Percentiles rank a stretch among this genome's conserved stretches.
These are phyloP conservation scores for Orientallactaga sibirica DNA, from an alignment of 2,797 vertebrate genomes.

Conservation along the genomic window DNA sequence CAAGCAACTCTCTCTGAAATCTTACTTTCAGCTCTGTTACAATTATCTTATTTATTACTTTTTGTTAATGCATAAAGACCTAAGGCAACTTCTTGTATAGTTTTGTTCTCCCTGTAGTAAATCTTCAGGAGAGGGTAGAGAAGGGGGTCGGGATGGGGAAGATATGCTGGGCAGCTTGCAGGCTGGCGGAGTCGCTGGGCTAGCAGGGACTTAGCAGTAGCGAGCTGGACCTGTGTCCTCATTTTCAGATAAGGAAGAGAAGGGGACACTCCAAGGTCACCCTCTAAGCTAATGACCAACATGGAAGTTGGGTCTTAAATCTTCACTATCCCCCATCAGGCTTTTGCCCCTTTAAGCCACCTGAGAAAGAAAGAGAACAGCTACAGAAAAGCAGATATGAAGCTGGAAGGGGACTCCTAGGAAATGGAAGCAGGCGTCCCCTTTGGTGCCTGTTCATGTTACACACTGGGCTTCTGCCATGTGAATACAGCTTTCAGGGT, in stretches of 20 bases:
- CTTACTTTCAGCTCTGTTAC: too few species aligned
- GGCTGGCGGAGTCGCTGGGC: not conserved
- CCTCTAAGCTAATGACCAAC: not conserved
- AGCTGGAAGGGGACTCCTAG: not conserved
- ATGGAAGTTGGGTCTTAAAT: too few species aligned
- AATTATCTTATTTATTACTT: not conserved
- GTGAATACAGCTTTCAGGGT: too few species aligned
- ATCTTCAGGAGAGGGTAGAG: not conserved
- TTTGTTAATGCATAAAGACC: not conserved
- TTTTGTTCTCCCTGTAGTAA: not conserved
- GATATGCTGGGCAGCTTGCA: too few species aligned
- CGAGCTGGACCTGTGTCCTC: too few species aligned
- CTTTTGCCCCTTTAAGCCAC: too few species aligned
- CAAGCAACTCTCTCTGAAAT: not conserved
- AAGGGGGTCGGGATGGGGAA: not conserved
- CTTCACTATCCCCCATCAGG: not conserved
- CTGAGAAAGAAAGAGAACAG: not conserved
- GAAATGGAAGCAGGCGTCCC: too few species aligned
- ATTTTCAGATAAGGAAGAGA: not conserved
- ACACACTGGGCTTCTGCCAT: too few species aligned
- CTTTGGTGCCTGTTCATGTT: too few species aligned
- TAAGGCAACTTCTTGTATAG: not conserved
- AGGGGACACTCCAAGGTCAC: fast-evolving
- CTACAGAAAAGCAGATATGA: not conserved
- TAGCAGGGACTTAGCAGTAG: not conserved